Conservation (phyloP, 2,113 vertebrate species). For the Micromys minutus region DNA sequence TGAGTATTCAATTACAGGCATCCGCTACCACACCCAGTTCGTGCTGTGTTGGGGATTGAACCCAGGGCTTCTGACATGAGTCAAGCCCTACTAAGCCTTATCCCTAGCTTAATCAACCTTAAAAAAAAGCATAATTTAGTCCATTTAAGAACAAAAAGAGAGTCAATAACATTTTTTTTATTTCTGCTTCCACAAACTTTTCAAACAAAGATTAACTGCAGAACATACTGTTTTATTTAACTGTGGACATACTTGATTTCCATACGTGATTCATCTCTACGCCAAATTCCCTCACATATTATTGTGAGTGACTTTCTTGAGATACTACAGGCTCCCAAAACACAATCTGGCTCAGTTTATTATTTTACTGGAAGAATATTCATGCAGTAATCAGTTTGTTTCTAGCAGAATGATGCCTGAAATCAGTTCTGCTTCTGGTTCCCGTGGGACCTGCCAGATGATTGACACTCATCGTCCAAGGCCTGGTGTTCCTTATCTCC, state of each 20-base stretch:
- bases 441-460: not conserved
- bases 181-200: not conserved
- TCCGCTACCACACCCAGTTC: not conserved
- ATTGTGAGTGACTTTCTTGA: constrained; percentile 77
- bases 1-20: not conserved
- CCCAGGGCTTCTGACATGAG: not conserved
- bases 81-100: not conserved
- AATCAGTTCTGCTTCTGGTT: constrained; percentile 43
- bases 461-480: not conserved
- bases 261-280: constrained; percentile 64
- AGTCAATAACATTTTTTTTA: not conserved
- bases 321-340: constrained; percentile 67
- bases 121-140: not conserved
- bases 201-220: not conserved
- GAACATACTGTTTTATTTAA: constrained; percentile 19
- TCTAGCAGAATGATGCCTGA: constrained; percentile 28
- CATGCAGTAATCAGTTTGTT: constrained; percentile 54
- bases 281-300: constrained; percentile 51
- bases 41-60: not conserved
- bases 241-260: constrained; percentile 59
- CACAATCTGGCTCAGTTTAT: constrained; percentile 54
- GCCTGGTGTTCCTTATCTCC: not conserved
- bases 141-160: not conserved
- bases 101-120: not conserved
- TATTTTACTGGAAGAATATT: constrained; percentile 72